Evolutionary conservation across 2,888 invertebrate species (phyloP).

Genomic region (Nephrotoma guestfalica): DNA sequence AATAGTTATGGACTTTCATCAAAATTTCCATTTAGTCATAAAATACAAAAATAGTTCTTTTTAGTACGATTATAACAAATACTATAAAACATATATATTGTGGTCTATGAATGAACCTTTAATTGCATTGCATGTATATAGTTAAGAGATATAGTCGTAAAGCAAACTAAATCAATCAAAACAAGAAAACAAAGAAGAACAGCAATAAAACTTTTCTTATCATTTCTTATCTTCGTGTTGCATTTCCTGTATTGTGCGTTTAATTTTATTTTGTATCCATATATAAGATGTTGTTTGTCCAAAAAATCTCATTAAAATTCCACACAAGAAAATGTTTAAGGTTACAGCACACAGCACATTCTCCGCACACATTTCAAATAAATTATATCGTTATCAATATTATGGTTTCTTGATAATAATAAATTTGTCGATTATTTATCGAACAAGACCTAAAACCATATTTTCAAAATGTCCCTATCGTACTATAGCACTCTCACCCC

Average conservation of each 20-base stretch:
- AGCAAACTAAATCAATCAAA: not conserved
- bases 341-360: not conserved
- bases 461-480: not conserved
- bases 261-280: not conserved
- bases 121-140: not conserved
- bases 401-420: not conserved
- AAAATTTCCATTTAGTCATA: not conserved
- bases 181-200: not conserved
- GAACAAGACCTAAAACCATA: not conserved
- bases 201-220: not conserved
- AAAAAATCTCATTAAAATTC: not conserved
- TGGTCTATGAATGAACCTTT: not conserved
- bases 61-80: not conserved
- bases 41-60: not conserved
- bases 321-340: not conserved
- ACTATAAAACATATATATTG: not conserved
- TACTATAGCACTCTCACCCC: not conserved
- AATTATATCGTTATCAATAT: not conserved
- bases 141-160: not conserved
- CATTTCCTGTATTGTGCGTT: not conserved
- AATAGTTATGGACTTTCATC: not conserved
- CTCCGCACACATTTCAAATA: not conserved
- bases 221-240: not conserved
- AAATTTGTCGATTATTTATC: not conserved
- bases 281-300: not conserved